Evolutionary conservation across 2,113 vertebrate genomes (phyloP).

Genomic region (Sigmodon hispidus): DNA sequence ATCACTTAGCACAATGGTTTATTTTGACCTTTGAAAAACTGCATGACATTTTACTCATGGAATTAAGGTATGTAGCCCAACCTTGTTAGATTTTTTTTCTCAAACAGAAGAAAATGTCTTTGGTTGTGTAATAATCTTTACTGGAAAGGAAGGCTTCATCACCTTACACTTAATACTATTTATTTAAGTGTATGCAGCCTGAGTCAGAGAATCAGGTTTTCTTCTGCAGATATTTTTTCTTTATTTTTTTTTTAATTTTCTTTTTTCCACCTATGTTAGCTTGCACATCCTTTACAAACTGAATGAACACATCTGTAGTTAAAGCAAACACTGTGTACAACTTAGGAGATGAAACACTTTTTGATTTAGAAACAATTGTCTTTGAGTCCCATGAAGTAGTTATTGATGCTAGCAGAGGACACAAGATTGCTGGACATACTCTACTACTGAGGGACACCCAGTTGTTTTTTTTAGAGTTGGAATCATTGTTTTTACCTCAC

Average conservation of each 20-base stretch:
- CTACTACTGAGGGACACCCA: background rate
- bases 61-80: too few relatives aligned
- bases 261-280: background rate
- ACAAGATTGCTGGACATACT: background rate
- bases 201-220: background rate
- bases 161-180: background rate
- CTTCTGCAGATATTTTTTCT: background rate
- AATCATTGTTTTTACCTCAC: background rate
- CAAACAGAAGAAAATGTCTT: background rate
- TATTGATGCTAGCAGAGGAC: background rate
- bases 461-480: background rate
- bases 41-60: background rate
- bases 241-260: background rate
- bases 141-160: background rate
- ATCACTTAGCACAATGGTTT: background rate
- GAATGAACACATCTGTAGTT: slow-evolving; percentile 7
- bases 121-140: background rate
- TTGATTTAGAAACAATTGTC: background rate
- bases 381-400: background rate
- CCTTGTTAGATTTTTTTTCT: background rate
- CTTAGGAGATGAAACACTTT: background rate
- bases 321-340: background rate
- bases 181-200: background rate
- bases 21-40: background rate
- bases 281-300: slow-evolving; percentile 13